Percentiles rank a stretch among this genome's conserved stretches.
Conservation (phyloP, 2,113 vertebrate species). For the Sturnus vulgaris region DNA sequence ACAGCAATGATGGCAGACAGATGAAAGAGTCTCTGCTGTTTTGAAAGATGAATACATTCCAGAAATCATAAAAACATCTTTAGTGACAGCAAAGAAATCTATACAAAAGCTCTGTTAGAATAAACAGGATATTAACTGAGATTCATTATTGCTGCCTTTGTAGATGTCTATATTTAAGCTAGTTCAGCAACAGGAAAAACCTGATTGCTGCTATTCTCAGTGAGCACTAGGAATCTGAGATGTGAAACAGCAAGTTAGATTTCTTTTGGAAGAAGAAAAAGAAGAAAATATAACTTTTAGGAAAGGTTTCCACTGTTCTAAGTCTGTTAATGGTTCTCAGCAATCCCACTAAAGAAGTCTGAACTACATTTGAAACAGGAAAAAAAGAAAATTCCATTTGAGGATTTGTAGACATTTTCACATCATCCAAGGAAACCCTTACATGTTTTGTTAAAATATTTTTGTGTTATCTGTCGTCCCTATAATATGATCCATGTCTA, state of each 20-base stretch:
- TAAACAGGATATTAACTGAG: conserved; percentile 50
- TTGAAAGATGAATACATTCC: conserved; percentile 58
- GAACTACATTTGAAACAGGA: not conserved
- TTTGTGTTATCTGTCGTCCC: not conserved
- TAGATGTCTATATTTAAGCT: conserved; percentile 12
- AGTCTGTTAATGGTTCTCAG: not conserved
- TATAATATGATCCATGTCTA: not conserved
- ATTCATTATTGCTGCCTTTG: conserved; percentile 17
- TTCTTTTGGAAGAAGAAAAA: not conserved
- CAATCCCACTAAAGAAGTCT: not conserved
- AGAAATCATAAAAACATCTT: conserved; percentile 63
- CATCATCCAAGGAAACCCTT: not conserved
- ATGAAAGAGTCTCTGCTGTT: conserved; percentile 61
- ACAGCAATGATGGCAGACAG: conserved; percentile 60
- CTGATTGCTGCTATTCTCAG: not conserved
- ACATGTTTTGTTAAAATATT: not conserved
- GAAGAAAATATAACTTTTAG: not conserved
- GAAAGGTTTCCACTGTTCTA: not conserved
- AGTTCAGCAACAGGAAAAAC: not conserved
- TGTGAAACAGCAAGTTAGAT: not conserved
- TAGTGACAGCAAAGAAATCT: conserved; percentile 42
- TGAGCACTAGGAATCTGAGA: not conserved
- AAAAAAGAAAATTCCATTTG: not conserved
- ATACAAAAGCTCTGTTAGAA: conserved; percentile 19
- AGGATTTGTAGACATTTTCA: not conserved